These are phyloP conservation scores for Polydesmus complanatus DNA, from an alignment of 2,888 invertebrate species.

Conservation along the genomic window DNA sequence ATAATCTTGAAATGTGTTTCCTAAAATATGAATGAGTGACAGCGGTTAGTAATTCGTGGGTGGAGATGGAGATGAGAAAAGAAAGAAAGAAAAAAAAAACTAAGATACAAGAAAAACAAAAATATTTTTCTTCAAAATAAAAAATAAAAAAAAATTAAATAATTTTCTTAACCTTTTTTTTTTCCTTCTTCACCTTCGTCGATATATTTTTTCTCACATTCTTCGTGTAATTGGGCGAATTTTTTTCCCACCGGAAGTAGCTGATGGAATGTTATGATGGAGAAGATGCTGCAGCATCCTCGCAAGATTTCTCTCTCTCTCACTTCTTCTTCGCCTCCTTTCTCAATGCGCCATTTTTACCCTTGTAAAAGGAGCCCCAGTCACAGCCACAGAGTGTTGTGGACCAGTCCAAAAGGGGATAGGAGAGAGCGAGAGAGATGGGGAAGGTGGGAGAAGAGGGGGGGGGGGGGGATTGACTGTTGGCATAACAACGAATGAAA, in stretches of 20 bases:
- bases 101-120: not conserved
- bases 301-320: not conserved
- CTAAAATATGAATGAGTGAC: too few relatives aligned
- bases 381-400: too few relatives aligned
- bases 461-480: too few relatives aligned
- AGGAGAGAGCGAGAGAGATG: too few relatives aligned
- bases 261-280: not conserved
- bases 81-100: not conserved
- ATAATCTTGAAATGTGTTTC: too few relatives aligned
- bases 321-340: not conserved
- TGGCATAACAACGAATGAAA: too few relatives aligned
- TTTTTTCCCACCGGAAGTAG: not conserved
- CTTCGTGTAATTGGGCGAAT: too few relatives aligned
- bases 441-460: too few relatives aligned
- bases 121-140: not conserved
- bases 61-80: not conserved
- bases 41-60: too few relatives aligned
- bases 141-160: not conserved
- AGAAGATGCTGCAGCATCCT: not conserved
- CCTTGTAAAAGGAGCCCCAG: not conserved
- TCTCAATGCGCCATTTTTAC: not conserved
- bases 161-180: not conserved
- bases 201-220: too few relatives aligned
- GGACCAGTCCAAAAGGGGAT: too few relatives aligned
- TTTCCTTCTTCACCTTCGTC: too few relatives aligned